A percentile compares a stretch with the other conserved stretches of the same genome.
phyloP scores from a whole-genome alignment of 2,113 vertebrate genomes.

The Gracilinanus agilis region DNA sequence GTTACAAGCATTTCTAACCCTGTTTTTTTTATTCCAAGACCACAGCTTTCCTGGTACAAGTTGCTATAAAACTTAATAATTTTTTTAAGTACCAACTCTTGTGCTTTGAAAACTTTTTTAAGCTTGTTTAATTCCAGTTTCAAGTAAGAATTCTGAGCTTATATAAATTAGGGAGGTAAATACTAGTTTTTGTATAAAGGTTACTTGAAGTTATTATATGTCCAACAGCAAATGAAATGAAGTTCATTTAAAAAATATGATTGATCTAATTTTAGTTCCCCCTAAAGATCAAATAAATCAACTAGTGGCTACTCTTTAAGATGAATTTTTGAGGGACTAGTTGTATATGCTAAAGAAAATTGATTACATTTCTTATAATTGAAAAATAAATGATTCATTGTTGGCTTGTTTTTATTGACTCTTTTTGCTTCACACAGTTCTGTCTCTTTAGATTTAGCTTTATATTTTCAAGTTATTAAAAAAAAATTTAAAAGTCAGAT shows the following conservation, averaged over 20 bases:
- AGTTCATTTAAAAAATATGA: background rate
- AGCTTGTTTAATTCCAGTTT: background rate
- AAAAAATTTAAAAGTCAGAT: background rate
- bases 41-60: background rate
- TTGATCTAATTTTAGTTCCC: background rate
- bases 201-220: background rate
- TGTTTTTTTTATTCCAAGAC: background rate
- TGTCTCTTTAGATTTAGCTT: background rate
- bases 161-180: background rate
- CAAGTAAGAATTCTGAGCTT: background rate
- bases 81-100: background rate
- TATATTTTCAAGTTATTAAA: background rate
- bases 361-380: background rate
- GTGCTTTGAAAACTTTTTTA: background rate
- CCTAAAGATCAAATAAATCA: background rate
- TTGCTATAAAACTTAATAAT: background rate
- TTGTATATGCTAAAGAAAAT: background rate
- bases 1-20: background rate
- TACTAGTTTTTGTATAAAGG: background rate
- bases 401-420: background rate
- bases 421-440: background rate
- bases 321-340: background rate
- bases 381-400: background rate
- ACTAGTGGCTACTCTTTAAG: background rate
- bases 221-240: background rate